Conservation (phyloP, 1,140 invertebrate genomes). For the Ephestia elutella region DNA sequence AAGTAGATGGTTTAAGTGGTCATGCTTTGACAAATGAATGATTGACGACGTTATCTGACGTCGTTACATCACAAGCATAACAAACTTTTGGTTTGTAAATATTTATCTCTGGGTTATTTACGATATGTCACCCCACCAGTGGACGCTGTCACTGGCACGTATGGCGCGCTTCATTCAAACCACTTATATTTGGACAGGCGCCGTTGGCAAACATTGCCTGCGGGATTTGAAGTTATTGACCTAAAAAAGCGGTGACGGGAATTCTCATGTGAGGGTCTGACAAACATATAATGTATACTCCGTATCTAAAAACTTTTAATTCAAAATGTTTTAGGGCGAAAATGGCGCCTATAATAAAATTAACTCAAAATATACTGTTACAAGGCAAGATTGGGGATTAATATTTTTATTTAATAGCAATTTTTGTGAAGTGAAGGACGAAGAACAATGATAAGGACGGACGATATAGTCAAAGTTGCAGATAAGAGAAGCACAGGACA, state of each 20-base stretch:
- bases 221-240: background rate
- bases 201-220: background rate
- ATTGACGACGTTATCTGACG: background rate
- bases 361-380: too few species aligned
- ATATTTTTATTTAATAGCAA: too few species aligned
- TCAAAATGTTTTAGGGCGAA: too few species aligned
- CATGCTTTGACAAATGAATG: background rate
- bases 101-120: conserved; percentile 33
- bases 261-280: background rate
- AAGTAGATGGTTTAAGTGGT: too few species aligned
- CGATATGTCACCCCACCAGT: conserved; percentile 25
- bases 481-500: too few species aligned
- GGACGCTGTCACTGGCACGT: conserved; percentile 13
- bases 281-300: background rate
- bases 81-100: conserved; percentile 31
- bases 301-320: too few species aligned
- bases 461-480: too few species aligned
- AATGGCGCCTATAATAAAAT: too few species aligned
- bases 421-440: too few species aligned
- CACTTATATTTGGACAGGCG: conserved; percentile 14
- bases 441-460: too few species aligned
- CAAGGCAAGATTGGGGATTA: too few species aligned
- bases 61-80: conserved; percentile 12
- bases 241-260: background rate
- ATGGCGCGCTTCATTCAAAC: conserved; percentile 9